phyloP scores from a whole-genome alignment of 2,113 vertebrate genomes.

The Rhipidura dahli region DNA sequence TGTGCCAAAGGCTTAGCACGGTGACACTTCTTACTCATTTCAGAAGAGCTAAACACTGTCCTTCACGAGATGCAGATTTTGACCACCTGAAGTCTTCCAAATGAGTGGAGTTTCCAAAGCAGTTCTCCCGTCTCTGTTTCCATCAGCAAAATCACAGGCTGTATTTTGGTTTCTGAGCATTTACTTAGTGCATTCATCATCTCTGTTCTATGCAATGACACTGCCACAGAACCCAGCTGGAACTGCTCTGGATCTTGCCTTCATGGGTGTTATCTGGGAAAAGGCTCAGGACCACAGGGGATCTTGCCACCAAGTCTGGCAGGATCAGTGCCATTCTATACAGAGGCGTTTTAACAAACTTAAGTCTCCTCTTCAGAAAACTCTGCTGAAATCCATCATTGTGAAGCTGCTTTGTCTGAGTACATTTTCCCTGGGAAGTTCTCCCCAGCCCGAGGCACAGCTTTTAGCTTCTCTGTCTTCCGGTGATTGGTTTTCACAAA shows the following conservation, averaged over 20 bases:
- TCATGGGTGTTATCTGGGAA: background rate
- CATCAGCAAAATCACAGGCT: background rate
- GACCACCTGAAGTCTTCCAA: background rate
- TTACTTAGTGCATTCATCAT: accelerated
- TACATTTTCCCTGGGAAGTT: background rate
- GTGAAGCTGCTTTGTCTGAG: background rate
- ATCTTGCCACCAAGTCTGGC: accelerated
- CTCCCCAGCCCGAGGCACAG: background rate
- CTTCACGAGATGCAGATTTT: background rate
- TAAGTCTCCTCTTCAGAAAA: background rate
- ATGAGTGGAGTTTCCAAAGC: background rate
- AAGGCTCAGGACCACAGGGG: background rate
- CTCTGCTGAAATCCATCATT: background rate
- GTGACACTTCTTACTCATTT: background rate
- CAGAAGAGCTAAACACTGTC: background rate
- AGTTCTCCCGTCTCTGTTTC: background rate
- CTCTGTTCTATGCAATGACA: background rate
- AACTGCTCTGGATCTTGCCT: background rate
- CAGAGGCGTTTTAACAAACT: background rate
- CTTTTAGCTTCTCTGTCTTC: background rate
- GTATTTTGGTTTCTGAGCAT: background rate
- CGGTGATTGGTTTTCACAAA: constrained; percentile 74
- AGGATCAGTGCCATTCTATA: background rate
- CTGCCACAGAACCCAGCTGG: background rate
- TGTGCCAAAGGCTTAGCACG: accelerated